Evolutionary conservation across 2,888 invertebrate genomes (phyloP), one percentile per base, ranked within the genome.

Genomic region (Aricia artaxerxes): DNA sequence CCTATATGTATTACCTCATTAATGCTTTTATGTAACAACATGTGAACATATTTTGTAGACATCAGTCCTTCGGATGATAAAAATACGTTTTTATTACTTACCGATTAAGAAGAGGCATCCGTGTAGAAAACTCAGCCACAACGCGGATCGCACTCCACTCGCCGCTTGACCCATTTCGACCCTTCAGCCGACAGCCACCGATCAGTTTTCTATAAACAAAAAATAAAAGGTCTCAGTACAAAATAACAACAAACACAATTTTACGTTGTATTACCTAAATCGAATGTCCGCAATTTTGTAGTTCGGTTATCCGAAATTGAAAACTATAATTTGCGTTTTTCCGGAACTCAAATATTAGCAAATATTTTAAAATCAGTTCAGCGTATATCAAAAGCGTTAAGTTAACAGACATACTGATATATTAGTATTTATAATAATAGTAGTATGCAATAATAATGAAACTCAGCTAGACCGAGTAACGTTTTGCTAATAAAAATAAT

Each of bases 51-150:
- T 40, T 44, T 44, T 49, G 49, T 49, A 49, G 49, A 49, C 49
- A 24, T 24, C 24, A 24, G 24, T 24, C 24, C 24, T 24, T 24
- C 24, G 24, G 24, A 24, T 24, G 24, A 24, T 24, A 24, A 60
- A 6, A 7, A 7, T 1, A 44, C 6, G 44, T 60, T 2, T 9
- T 61, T 60, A 40, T 77, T 64, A 78, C 79, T 77, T 88, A 93
- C 93, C 93, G 82, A 92, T 88, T 83, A 91, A 87, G 84, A 93
- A 91, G 82, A 93, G 88, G 88, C 90, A 93, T 82, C 92, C 93
- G 87, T 93, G 92, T 82, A 94, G 89, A 88, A 94, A 89, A 88
- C 90, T 91, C 87, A 93, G 84, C 88, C 90, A 89, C 86, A 94
- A 85, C 82, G 88, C 88, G 82, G 88, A 87, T 86, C 88, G 91